Conservation (phyloP, 2,113 vertebrate genomes). For the Petrocephalus zakoni region DNA sequence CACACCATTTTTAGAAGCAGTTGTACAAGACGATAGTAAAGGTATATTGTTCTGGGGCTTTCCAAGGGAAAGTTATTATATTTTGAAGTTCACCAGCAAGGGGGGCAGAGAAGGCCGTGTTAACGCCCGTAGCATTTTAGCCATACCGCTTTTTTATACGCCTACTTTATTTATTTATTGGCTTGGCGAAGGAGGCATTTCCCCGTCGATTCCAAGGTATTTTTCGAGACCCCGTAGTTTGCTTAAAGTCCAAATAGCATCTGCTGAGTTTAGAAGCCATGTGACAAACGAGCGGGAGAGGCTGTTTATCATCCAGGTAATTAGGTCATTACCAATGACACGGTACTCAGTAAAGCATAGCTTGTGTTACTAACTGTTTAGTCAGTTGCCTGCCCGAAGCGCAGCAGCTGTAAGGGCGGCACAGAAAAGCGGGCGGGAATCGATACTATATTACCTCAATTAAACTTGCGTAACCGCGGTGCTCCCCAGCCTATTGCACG, state of each 20-base stretch:
- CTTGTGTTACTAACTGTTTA: slow-evolving; percentile 34
- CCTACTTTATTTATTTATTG: background rate
- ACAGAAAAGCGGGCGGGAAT: slow-evolving; percentile 41
- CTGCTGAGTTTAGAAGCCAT: slow-evolving; percentile 32
- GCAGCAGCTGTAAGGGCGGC: slow-evolving; percentile 41
- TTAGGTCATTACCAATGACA: slow-evolving; percentile 49
- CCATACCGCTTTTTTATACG: background rate
- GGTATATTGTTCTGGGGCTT: background rate
- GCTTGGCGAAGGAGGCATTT: background rate
- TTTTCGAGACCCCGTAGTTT: background rate
- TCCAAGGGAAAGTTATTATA: background rate
- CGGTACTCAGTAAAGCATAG: slow-evolving; percentile 32
- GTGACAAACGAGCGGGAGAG: slow-evolving; percentile 47
- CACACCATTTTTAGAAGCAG: background rate
- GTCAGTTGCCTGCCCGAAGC: slow-evolving; percentile 28
- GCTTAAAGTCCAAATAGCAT: slow-evolving; percentile 28
- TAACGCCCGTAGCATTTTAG: background rate
- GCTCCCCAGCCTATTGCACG: slow-evolving; percentile 35
- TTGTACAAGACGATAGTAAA: background rate
- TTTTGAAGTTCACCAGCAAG: background rate
- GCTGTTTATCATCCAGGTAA: slow-evolving; percentile 45
- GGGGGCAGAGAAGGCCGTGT: background rate
- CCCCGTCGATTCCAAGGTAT: background rate
- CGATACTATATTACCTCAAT: slow-evolving; percentile 53
- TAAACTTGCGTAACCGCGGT: slow-evolving; percentile 36